A percentile compares a stretch with the other conserved stretches of the same genome.
These are phyloP conservation scores for Platygyra sinensis DNA, from an alignment of 64 coral and sea anemone genomes.

Conservation along the genomic window DNA sequence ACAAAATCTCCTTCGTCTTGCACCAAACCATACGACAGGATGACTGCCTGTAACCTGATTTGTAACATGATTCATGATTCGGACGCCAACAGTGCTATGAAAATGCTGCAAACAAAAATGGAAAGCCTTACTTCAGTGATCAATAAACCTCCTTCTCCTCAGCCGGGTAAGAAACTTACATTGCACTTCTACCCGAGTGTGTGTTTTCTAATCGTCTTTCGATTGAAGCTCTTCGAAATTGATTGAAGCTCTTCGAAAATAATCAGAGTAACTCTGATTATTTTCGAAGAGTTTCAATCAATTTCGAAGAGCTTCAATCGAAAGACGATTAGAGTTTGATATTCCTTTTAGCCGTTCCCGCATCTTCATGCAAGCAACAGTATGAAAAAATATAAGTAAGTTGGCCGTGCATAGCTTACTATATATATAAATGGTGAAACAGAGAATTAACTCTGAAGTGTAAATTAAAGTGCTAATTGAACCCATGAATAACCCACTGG, in stretches of 20 bases:
- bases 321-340: not conserved
- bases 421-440: too few relatives aligned
- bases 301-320: too few relatives aligned
- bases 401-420: not conserved
- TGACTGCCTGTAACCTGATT: not conserved
- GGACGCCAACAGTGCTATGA: not conserved
- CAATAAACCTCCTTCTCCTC: not conserved
- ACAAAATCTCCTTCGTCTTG: not conserved
- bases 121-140: not conserved
- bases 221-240: too few relatives aligned
- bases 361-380: not conserved
- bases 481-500: too few relatives aligned
- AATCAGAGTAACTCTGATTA: too few relatives aligned
- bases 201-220: too few relatives aligned
- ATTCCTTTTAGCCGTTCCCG: not conserved
- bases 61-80: slow-evolving; percentile 4
- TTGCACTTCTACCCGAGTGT: too few relatives aligned
- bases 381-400: not conserved
- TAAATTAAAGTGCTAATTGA: too few relatives aligned
- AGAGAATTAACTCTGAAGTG: too few relatives aligned
- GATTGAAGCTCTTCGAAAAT: not conserved
- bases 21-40: not conserved
- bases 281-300: not conserved
- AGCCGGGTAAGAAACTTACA: too few relatives aligned
- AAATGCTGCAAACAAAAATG: not conserved